Conservation (phyloP, 2,797 vertebrate genomes). For the Manis javanica region DNA sequence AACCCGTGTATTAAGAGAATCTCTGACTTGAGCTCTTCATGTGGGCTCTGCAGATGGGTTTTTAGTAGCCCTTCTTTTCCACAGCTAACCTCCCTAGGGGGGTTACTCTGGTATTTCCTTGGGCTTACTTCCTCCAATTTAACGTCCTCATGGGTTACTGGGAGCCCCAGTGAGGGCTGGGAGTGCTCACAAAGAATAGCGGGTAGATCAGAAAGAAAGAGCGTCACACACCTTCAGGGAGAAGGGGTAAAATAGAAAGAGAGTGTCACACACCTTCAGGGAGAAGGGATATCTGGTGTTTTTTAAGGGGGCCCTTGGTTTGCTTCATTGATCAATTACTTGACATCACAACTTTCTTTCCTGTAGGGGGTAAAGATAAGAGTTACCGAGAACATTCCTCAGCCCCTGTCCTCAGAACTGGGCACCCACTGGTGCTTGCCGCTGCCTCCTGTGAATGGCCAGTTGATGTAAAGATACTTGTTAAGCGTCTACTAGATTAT, state of each 20-base stretch:
- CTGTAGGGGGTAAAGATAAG: not conserved
- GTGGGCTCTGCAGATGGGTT: not conserved
- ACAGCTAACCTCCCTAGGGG: not conserved
- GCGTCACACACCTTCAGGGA: not conserved
- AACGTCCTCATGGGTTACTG: not conserved
- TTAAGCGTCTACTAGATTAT: not conserved
- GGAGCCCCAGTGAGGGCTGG: not conserved
- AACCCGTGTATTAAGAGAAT: not conserved
- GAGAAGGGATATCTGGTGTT: not conserved
- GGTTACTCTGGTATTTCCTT: not conserved
- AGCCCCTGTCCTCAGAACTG: not conserved
- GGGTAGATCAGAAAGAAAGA: not conserved
- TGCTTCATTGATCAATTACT: not conserved
- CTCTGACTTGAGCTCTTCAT: not conserved
- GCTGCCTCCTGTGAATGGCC: not conserved
- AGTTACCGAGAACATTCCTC: not conserved
- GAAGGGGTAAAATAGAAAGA: not conserved
- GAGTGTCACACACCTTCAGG: not conserved
- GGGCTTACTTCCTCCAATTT: not conserved
- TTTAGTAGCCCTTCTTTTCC: not conserved
- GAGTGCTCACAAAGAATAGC: not conserved
- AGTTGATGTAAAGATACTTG: not conserved
- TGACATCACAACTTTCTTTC: not conserved
- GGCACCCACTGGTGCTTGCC: accelerated
- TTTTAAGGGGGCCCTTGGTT: not conserved